Conservation (phyloP, 2,797 vertebrate species). For the Pteropus rufus region DNA sequence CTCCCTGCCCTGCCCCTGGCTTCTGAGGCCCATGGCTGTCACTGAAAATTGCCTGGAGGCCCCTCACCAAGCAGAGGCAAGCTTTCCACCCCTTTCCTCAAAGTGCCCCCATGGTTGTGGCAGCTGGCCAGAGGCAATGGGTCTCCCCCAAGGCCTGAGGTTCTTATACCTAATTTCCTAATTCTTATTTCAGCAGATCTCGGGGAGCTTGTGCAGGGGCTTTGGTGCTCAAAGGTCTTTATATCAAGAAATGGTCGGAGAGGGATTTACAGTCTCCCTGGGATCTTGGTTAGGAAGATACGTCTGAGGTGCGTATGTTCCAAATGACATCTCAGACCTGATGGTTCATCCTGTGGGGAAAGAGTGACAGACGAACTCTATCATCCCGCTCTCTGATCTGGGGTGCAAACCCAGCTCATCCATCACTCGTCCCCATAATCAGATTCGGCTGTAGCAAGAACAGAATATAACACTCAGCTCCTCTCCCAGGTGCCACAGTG, state of each 20-base stretch:
- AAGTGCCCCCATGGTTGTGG: background rate
- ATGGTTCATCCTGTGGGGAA: slow-evolving; percentile 15
- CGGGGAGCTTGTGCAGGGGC: background rate
- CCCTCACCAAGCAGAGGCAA: background rate
- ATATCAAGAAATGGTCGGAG: background rate
- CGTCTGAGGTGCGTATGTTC: background rate
- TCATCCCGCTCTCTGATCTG: slow-evolving; percentile 29
- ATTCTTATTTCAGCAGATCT: background rate
- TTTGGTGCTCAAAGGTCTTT: background rate
- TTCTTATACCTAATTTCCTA: background rate
- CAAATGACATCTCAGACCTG: background rate
- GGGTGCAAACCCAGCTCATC: slow-evolving; percentile 28
- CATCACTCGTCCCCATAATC: background rate
- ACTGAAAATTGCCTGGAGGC: slow-evolving; percentile 56
- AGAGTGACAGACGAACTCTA: slow-evolving; percentile 41
- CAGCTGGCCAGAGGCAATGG: background rate
- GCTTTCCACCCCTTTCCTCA: background rate
- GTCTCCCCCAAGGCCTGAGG: background rate
- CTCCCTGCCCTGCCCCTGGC: slow-evolving; percentile 54
- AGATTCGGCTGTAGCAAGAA: slow-evolving; percentile 47
- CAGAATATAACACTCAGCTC: background rate
- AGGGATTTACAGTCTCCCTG: background rate
- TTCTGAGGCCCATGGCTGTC: slow-evolving; percentile 61
- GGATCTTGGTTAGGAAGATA: background rate
- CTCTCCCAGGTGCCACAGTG: background rate